Percentiles rank a stretch among this genome's conserved stretches.
phyloP scores from a whole-genome alignment of 2,888 invertebrate genomes.

The Acronicta alni region DNA sequence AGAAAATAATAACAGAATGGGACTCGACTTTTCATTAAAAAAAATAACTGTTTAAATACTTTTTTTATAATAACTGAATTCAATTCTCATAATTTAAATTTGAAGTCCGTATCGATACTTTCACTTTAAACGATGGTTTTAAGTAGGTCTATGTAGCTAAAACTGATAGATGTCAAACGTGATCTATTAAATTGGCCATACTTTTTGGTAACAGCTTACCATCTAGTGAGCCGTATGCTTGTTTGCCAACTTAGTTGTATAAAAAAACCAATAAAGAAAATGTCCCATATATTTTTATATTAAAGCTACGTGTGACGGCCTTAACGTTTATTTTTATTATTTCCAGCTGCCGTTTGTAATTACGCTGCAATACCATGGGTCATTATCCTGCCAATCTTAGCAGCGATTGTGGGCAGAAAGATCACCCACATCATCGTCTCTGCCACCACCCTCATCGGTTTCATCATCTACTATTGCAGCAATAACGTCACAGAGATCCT shows the following conservation, averaged over 20 bases:
- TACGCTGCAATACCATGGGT: conserved; percentile 41
- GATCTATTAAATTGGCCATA: neutral
- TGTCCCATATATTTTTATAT: no score
- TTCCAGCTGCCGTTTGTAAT: conserved; percentile 46
- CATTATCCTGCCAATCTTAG: conserved; percentile 34
- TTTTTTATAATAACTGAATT: neutral
- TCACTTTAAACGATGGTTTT: conserved; percentile 11
- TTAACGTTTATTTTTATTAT: neutral
- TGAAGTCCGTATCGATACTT: conserved; percentile 13
- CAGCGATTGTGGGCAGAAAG: conserved; percentile 35
- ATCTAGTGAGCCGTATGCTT: no score
- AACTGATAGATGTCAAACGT: neutral
- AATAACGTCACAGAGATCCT: conserved; percentile 47
- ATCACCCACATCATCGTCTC: conserved; percentile 30
- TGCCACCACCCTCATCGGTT: conserved; percentile 23
- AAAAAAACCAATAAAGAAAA: no score
- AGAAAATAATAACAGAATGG: neutral
- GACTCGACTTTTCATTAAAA: neutral
- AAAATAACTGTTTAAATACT: neutral
- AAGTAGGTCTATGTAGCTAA: conserved; percentile 7
- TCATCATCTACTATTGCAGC: conserved; percentile 46
- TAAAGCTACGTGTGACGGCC: no score
- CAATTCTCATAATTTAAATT: conserved; percentile 6
- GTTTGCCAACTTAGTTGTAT: no score
- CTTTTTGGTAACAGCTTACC: no score